Evolutionary conservation across 2,888 invertebrate species (phyloP), one percentile per base, ranked within the genome.

Genomic region (Ditula angustiorana): DNA sequence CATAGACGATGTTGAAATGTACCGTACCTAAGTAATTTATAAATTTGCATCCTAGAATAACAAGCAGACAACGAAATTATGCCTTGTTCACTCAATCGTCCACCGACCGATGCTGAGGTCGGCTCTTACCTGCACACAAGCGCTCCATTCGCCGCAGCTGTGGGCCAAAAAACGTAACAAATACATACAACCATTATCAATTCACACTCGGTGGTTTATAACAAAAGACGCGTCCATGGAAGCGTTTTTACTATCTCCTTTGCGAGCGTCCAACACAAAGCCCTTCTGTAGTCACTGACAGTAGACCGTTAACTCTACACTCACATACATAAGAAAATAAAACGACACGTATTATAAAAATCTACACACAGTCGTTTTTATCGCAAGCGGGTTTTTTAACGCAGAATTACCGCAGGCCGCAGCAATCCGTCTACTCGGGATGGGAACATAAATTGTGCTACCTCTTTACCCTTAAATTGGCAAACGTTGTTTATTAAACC

Each of bases 191-290:
- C 77, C 82, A 85, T 88, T 89, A 88, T 88, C 89, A 87, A 85
- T 88, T 88, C 81, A 87, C 88, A 86, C 79, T 82, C 80, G 78
- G 76, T 84, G 85, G 82, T 74, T 85, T 82, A 79, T 76, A 81
- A 88, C 87, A 88, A 88, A 86, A 82, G 87, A 79, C 75, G 79
- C 81, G 78, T 71, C 72, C 82, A 77, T 81, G 82, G 82, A 78
- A 76, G 78, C 77, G 76, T 79, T 83, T 85, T 83, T 76, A 74
- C 75, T 81, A 74, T 74, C 78, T 73, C 77, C 74, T 75, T 64
- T 64, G 52, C 76, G 74, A 75, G 73, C 75, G 69, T 69, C 65
- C 70, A 75, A 81, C 66, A 85, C 84, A 87, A 85, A 81, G 78
- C 79, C 77, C 75, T 78, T 82, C 77, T 75, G 63, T 53, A 53